These are phyloP conservation scores for Bagarius yarrelli DNA, from an alignment of 2,113 vertebrate genomes.

Conservation along the genomic window DNA sequence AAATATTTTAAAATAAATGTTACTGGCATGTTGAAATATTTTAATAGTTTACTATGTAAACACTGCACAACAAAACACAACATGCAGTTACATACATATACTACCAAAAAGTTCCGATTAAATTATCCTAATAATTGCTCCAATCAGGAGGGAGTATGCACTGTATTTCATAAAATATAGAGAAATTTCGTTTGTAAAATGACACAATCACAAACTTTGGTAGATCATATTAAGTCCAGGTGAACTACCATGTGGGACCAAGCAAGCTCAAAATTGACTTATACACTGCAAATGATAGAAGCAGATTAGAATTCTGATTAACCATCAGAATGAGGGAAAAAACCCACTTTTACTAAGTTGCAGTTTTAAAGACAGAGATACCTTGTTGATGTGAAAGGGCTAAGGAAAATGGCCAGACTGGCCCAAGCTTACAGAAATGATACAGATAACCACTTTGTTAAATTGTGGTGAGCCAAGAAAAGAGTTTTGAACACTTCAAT, in stretches of 20 bases:
- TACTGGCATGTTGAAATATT: background rate
- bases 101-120: too few relatives aligned
- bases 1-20: background rate
- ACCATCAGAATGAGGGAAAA: background rate
- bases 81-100: background rate
- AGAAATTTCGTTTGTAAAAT: background rate
- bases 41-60: background rate
- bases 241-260: background rate
- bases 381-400: background rate
- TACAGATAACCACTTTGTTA: background rate
- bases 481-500: background rate
- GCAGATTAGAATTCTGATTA: background rate
- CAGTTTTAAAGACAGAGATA: background rate
- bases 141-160: background rate
- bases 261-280: background rate
- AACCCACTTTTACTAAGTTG: background rate
- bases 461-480: background rate
- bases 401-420: background rate
- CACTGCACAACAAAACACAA: background rate
- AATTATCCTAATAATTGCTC: too few relatives aligned
- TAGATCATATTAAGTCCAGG: too few relatives aligned
- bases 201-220: background rate
- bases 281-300: background rate
- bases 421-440: background rate
- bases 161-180: background rate